phyloP scores from a whole-genome alignment of 2,113 vertebrate species.

The Oncorhynchus masou region DNA sequence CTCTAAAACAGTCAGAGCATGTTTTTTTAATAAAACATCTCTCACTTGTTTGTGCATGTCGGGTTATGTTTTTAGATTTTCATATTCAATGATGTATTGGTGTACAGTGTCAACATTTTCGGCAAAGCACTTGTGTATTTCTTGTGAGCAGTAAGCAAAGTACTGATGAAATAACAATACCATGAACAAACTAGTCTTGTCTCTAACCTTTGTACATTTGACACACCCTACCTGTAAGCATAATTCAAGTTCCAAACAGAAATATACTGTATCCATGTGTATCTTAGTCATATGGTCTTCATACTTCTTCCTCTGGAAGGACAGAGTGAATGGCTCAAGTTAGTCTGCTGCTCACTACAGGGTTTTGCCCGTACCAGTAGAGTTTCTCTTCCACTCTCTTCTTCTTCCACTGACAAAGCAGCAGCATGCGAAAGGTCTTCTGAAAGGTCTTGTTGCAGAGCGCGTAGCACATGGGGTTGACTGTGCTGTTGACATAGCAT shows the following conservation, averaged over 20 bases:
- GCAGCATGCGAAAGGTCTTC: slow-evolving; percentile 95
- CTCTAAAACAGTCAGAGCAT: slow-evolving; percentile 11
- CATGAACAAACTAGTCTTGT: slow-evolving; percentile 5
- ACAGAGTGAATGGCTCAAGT: slow-evolving; percentile 38
- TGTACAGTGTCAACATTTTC: slow-evolving; percentile 18
- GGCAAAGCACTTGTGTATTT: slow-evolving; percentile 13
- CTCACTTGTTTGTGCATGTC: background rate
- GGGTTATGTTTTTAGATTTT: slow-evolving; percentile 5
- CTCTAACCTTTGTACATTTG: background rate
- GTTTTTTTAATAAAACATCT: background rate
- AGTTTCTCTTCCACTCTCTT: slow-evolving; percentile 85
- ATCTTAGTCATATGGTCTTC: slow-evolving; percentile 21
- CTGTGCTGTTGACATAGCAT: slow-evolving; percentile 97
- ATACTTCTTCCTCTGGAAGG: background rate
- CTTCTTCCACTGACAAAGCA: slow-evolving; percentile 93
- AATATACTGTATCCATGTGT: slow-evolving; percentile 11
- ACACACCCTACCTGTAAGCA: slow-evolving; percentile 8
- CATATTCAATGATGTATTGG: slow-evolving; percentile 24
- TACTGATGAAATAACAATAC: slow-evolving; percentile 35
- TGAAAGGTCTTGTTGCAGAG: slow-evolving; percentile 98
- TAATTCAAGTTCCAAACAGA: slow-evolving; percentile 24
- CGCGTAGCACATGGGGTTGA: slow-evolving; percentile 98
- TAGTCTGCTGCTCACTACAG: slow-evolving; percentile 62
- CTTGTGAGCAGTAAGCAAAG: background rate
- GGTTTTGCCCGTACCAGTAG: slow-evolving; percentile 86